Base-by-base conservation (phyloP, 1,140 invertebrate species). In the Ylistrum balloti region DNA sequence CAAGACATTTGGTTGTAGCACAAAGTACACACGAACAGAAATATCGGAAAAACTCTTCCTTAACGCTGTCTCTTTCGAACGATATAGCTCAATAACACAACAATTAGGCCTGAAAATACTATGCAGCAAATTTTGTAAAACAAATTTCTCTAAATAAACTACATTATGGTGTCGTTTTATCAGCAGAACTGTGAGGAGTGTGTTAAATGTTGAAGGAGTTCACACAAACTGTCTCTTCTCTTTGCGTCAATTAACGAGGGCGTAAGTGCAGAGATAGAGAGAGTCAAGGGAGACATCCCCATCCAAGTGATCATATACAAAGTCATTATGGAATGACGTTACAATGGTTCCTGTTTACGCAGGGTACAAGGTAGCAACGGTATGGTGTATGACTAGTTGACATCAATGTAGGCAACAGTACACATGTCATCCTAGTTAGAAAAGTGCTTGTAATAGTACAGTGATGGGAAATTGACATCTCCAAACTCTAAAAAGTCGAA, bases 181-280 rank as follows among this genome's bases (percentile, higher is more conserved):
- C 56, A 74, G 17, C n/a, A 0, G 28, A 28, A 74, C 9, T 74
- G 56, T 74, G 22, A 28, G 5, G 22, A 28, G 56, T 17, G 22
- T 28, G 56, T 74, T 74, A 74, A 74, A 74, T 74, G 56, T 74
- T 74, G 56, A 74, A 17, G 56, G 56, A 74, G 56, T 74, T 74
- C 56, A 74, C 56, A 74, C 56, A 74, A 74, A 74, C 56, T 74
- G 56, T 74, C 56, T 74, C 56, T 74, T 74, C 56, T 74, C 56
- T 74, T 74, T 74, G 56, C n/a, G 56, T 28, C 56, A 74, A 74
- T 74, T 74, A 74, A 74, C 56, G 0, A 74, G 22, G 56, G 17
- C n/a, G 56, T 74, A 28, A 74, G 56, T 74, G 56, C 56, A 74
- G 17, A 74, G 56, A n/a, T 74, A 74, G 56, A 7, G 56, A 74